These are phyloP conservation scores for Steinernema hermaphroditum DNA, from an alignment of 2,888 invertebrate species.

Conservation along the genomic window DNA sequence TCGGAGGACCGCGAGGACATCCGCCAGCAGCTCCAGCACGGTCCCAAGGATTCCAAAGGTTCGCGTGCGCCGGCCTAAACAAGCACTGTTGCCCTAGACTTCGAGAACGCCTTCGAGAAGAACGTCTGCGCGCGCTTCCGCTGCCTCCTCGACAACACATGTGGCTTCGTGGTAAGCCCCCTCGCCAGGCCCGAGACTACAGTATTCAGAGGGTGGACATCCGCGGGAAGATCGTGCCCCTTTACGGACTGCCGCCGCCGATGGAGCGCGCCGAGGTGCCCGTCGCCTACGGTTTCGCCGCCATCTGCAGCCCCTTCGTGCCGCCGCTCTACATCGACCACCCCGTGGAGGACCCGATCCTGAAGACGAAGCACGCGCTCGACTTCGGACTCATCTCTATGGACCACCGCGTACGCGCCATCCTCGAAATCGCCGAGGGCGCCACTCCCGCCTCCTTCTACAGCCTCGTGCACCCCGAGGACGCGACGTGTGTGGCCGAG, in stretches of 20 bases:
- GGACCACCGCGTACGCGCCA: conserved; percentile 56
- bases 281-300: conserved; percentile 86
- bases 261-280: conserved; percentile 83
- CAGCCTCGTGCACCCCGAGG: conserved; percentile 95
- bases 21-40: conserved; percentile 50
- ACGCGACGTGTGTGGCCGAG: conserved; percentile 92
- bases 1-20: conserved; percentile 94
- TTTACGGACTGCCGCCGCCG: conserved; percentile 80
- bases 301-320: conserved; percentile 92
- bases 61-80: too few relatives aligned
- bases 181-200: too few relatives aligned
- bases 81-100: conserved; percentile 41
- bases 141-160: conserved; percentile 97
- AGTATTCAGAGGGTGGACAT: conserved; percentile 94
- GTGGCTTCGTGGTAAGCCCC: conserved; percentile 91
- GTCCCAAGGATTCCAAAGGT: conserved; percentile 9
- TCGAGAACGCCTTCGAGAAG: conserved; percentile 75
- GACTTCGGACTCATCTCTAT: conserved; percentile 73
- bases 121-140: conserved; percentile 98
- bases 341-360: conserved; percentile 97
- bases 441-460: conserved; percentile 71
- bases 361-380: conserved; percentile 98
- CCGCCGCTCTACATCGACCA: conserved; percentile 92
- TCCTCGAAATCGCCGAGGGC: conserved; percentile 56
- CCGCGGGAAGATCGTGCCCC: conserved; percentile 89